A percentile compares a stretch with the other conserved stretches of the same genome.
Conservation (phyloP, 2,888 invertebrate genomes). For the Eurois occulta region DNA sequence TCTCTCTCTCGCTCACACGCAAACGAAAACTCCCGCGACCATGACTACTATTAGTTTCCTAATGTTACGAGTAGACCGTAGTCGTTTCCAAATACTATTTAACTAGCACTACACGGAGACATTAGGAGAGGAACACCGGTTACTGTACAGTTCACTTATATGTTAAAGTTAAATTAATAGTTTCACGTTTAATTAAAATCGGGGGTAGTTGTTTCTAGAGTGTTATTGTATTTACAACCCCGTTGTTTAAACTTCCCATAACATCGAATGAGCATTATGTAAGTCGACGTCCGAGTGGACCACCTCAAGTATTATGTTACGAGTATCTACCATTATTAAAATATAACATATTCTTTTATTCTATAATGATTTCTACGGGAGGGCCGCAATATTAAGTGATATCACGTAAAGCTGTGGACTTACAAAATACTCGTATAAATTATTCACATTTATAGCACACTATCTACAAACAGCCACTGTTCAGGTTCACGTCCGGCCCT, state of each 20-base stretch:
- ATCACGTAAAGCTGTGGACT: constrained; percentile 90
- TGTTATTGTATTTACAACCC: constrained; percentile 87
- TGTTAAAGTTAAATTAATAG: constrained; percentile 81
- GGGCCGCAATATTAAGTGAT: constrained; percentile 85
- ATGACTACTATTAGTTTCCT: constrained; percentile 81
- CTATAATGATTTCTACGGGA: constrained; percentile 83
- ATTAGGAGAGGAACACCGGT: constrained; percentile 89
- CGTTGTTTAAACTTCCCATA: constrained; percentile 78
- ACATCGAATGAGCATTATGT: constrained; percentile 86
- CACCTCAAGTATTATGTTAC: constrained; percentile 76
- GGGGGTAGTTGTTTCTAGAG: constrained; percentile 80
- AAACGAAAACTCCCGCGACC: constrained; percentile 75
- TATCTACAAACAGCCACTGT: constrained; percentile 89
- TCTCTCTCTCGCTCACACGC: constrained; percentile 69
- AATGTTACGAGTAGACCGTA: constrained; percentile 82
- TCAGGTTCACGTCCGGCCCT: constrained; percentile 85
- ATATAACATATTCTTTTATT: constrained; percentile 85
- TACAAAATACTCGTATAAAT: constrained; percentile 90
- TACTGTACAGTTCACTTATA: constrained; percentile 88
- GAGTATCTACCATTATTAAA: constrained; percentile 87
- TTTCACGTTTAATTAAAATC: constrained; percentile 84
- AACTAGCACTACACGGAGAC: constrained; percentile 88
- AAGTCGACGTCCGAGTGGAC: constrained; percentile 86
- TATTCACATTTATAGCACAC: constrained; percentile 90
- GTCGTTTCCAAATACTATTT: constrained; percentile 82